Conservation (phyloP, 2,113 vertebrate species). For the Copsychus sechellarum region DNA sequence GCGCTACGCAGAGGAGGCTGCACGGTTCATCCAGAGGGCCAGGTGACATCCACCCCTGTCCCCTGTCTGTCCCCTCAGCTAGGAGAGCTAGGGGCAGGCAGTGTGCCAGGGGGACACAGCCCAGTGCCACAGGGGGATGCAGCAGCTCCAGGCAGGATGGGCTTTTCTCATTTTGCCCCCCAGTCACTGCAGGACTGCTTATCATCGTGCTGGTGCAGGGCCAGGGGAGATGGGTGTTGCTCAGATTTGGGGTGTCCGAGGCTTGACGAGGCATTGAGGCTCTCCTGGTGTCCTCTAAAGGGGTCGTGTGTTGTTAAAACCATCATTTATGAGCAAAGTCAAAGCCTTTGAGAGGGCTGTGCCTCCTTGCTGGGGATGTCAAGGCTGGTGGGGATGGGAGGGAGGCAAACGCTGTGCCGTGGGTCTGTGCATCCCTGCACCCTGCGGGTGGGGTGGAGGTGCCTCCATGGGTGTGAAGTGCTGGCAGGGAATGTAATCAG, state of each 20-base stretch:
- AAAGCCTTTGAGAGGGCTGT: neutral
- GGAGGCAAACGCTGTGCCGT: neutral
- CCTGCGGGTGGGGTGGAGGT: neutral
- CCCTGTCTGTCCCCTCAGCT: fast-evolving
- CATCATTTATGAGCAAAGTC: neutral
- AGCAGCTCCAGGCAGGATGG: no score
- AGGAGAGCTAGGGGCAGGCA: neutral
- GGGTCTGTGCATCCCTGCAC: neutral
- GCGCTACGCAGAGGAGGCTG: conserved; percentile 75
- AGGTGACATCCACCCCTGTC: conserved; percentile 70
- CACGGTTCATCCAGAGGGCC: conserved; percentile 77
- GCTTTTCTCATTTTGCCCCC: no score
- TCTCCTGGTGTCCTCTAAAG: neutral
- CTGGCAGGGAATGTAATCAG: neutral
- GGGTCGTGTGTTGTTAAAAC: neutral
- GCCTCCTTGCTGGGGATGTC: neutral
- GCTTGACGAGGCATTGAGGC: neutral
- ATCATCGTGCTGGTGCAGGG: fast-evolving
- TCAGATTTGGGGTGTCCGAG: fast-evolving
- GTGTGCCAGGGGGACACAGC: no score
- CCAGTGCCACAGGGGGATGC: no score
- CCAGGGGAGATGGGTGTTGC: fast-evolving
- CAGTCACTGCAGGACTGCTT: neutral
- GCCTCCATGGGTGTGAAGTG: neutral
- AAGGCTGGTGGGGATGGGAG: fast-evolving